phyloP scores from a whole-genome alignment of 2,888 invertebrate genomes.

The Norana najaformis region DNA sequence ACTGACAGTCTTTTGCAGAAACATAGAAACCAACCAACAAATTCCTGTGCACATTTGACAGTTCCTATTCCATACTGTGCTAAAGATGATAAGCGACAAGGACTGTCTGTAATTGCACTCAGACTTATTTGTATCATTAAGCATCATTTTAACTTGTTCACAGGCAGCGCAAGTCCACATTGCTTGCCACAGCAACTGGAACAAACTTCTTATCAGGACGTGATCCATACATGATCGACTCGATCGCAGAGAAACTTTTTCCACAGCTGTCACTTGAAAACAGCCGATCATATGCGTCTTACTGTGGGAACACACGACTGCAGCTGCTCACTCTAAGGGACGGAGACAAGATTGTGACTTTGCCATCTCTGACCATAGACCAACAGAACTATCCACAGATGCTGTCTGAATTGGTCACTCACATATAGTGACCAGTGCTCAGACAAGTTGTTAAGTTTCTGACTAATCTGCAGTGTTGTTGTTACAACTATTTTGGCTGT shows the following conservation, averaged over 20 bases:
- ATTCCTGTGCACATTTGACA: too few relatives aligned
- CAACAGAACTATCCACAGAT: constrained; percentile 65
- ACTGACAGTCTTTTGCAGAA: too few relatives aligned
- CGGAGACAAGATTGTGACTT: constrained; percentile 61
- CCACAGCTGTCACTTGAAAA: constrained; percentile 58
- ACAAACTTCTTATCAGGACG: constrained; percentile 58
- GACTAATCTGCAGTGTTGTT: constrained; percentile 13
- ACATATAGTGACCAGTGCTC: constrained; percentile 35
- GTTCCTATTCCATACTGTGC: too few relatives aligned
- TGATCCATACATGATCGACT: constrained; percentile 65
- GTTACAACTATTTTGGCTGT: neutral
- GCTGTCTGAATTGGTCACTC: constrained; percentile 64
- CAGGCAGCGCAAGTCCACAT: constrained; percentile 45
- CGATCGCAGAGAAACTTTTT: constrained; percentile 61
- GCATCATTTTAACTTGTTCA: neutral
- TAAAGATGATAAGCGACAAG: too few relatives aligned
- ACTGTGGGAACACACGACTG: constrained; percentile 46
- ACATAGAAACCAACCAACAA: too few relatives aligned
- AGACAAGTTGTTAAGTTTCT: neutral
- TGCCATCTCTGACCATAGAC: constrained; percentile 63
- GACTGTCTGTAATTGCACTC: neutral
- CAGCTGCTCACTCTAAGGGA: constrained; percentile 60
- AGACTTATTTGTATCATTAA: neutral
- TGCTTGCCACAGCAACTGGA: constrained; percentile 39
- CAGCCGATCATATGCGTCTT: neutral